Evolutionary conservation across 1,140 invertebrate species (phyloP).

Genomic region (Andrena cerasifolii): DNA sequence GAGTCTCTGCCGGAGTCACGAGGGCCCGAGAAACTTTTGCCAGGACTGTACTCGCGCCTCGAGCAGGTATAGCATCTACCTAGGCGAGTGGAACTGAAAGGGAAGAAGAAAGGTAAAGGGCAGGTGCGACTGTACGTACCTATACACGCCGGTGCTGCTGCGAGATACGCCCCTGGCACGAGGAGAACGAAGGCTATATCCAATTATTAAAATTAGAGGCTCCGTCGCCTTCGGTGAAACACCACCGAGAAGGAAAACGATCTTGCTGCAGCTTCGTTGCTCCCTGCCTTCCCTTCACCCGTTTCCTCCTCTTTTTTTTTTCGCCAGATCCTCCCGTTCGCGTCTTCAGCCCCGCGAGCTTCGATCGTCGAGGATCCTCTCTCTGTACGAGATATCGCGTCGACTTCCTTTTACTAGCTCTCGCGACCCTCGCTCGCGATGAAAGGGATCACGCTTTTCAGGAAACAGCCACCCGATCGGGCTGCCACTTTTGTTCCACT

Average conservation of each 20-base stretch:
- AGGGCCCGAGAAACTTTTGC: constrained; percentile 36
- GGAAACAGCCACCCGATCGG: constrained; percentile 45
- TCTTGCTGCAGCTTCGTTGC: constrained; percentile 35
- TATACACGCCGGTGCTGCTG: constrained; percentile 47
- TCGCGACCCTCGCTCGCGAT: not conserved
- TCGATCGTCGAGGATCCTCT: constrained; percentile 20
- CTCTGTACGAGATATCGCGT: not conserved
- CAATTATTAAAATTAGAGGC: constrained; percentile 79
- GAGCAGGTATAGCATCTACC: constrained; percentile 55
- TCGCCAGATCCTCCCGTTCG: not conserved
- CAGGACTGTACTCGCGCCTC: constrained; percentile 32
- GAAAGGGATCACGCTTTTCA: constrained; percentile 55
- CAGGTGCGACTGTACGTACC: constrained; percentile 53
- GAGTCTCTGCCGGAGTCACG: too few species aligned
- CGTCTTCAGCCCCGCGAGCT: constrained; percentile 7
- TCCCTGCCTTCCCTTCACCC: constrained; percentile 10
- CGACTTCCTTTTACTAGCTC: not conserved
- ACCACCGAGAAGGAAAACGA: constrained; percentile 56
- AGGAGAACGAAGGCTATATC: constrained; percentile 68
- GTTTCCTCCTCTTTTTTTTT: not conserved
- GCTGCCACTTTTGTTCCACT: constrained; percentile 63
- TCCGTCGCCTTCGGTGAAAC: constrained; percentile 73
- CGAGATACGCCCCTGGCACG: constrained; percentile 57
- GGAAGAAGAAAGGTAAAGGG: constrained; percentile 61
- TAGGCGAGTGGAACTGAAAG: constrained; percentile 57